Percentiles rank a stretch among this genome's conserved stretches.
These are phyloP conservation scores for Gadus chalcogrammus DNA, from an alignment of 2,113 vertebrate species.

Conservation along the genomic window DNA sequence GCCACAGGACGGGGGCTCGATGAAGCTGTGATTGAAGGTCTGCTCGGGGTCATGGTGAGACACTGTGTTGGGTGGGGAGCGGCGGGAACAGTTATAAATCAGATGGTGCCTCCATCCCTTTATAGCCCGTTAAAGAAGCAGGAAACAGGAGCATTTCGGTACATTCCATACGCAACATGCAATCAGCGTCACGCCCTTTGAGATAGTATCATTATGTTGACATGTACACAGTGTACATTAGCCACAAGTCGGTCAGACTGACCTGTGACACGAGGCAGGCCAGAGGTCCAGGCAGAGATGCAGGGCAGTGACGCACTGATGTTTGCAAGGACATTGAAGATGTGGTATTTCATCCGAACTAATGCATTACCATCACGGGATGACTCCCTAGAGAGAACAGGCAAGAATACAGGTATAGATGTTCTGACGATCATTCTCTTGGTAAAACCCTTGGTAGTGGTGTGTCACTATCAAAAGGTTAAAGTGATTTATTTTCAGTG, in stretches of 20 bases:
- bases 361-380: conserved; percentile 63
- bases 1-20: conserved; percentile 84
- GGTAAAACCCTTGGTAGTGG: too few relatives aligned
- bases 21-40: conserved; percentile 97
- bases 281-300: conserved; percentile 77
- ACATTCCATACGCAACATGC: too few relatives aligned
- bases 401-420: too few relatives aligned
- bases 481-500: not conserved
- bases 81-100: not conserved
- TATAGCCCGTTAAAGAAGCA: not conserved
- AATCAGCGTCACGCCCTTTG: too few relatives aligned
- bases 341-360: conserved; percentile 86
- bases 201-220: too few relatives aligned
- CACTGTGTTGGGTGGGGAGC: conserved; percentile 65
- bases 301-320: conserved; percentile 80
- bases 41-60: conserved; percentile 91
- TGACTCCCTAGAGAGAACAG: conserved; percentile 37
- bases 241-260: conserved; percentile 13
- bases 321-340: conserved; percentile 82
- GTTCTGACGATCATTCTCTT: too few relatives aligned
- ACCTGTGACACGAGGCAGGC: conserved; percentile 94
- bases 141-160: not conserved
- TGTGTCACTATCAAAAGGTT: not conserved
- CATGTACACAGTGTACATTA: too few relatives aligned
- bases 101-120: not conserved